phyloP scores from a whole-genome alignment of 2,888 invertebrate species.

The Melipona bicolor region DNA sequence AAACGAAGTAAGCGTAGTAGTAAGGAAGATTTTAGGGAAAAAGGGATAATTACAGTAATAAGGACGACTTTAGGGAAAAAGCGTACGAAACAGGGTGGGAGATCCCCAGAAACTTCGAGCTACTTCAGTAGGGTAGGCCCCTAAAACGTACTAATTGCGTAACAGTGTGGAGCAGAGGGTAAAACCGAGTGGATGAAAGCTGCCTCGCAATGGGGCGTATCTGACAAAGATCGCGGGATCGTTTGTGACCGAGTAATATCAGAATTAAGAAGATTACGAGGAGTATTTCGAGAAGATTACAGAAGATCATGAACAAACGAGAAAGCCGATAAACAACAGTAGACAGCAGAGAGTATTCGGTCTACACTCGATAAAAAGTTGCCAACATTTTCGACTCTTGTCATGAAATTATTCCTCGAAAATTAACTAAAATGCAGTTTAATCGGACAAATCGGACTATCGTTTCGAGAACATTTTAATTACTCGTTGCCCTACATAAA shows the following conservation, averaged over 20 bases:
- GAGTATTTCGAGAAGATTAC: not conserved
- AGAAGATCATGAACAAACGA: not conserved
- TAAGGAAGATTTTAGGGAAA: slow-evolving; percentile 43
- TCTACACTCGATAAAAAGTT: too few species aligned
- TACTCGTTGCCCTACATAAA: not conserved
- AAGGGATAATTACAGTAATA: not conserved
- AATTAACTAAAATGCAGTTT: too few species aligned
- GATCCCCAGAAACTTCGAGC: slow-evolving; percentile 56
- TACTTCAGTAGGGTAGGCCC: slow-evolving; percentile 66
- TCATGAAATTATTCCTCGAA: too few species aligned
- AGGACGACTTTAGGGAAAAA: slow-evolving; percentile 43
- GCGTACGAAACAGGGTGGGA: slow-evolving; percentile 38
- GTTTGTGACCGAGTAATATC: not conserved
- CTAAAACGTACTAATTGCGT: slow-evolving; percentile 77
- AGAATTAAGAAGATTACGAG: not conserved
- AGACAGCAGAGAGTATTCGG: too few species aligned
- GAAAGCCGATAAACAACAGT: not conserved
- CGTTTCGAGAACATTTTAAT: not conserved
- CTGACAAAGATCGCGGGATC: not conserved
- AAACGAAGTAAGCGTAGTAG: slow-evolving; percentile 45
- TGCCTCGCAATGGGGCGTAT: not conserved
- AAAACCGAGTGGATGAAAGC: slow-evolving; percentile 44
- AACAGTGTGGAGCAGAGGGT: slow-evolving; percentile 63
- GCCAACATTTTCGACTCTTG: too few species aligned
- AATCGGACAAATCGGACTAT: too few species aligned